Percentiles rank a stretch among this genome's conserved stretches.
These are phyloP conservation scores for Piezodorus guildinii DNA, from an alignment of 1,140 invertebrate species.

Conservation along the genomic window DNA sequence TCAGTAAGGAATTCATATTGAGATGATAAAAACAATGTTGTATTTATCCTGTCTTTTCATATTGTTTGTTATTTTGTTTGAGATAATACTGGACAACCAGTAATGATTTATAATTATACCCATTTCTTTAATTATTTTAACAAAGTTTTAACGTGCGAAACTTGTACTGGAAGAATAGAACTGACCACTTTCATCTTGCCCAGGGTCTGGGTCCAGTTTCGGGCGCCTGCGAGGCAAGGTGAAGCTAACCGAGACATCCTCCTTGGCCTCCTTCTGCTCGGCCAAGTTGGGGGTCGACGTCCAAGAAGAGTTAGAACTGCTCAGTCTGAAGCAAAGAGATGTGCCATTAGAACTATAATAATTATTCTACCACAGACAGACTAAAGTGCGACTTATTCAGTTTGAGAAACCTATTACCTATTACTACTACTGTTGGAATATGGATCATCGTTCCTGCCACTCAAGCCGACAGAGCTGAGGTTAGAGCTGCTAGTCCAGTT, in stretches of 20 bases:
- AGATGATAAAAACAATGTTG: too few relatives aligned
- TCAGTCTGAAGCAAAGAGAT: constrained; percentile 13
- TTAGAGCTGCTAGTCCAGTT: constrained; percentile 27
- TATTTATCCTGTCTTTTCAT: too few relatives aligned
- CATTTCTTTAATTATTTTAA: too few relatives aligned
- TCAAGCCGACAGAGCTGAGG: constrained; percentile 15
- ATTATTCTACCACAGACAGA: too few relatives aligned
- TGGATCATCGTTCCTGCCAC: neutral
- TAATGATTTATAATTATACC: too few relatives aligned
- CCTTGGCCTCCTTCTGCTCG: constrained; percentile 39
- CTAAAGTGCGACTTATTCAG: neutral
- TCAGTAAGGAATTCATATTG: too few relatives aligned
- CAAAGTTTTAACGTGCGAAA: too few relatives aligned
- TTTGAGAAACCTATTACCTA: neutral
- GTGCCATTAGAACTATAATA: too few relatives aligned
- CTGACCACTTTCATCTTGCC: constrained; percentile 22
- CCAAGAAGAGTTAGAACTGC: constrained; percentile 42
- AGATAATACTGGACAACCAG: too few relatives aligned
- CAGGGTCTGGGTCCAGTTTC: constrained; percentile 16
- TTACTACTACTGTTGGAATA: constrained; percentile 5
- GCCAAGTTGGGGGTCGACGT: constrained; percentile 59
- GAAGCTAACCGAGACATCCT: constrained; percentile 44
- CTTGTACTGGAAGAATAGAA: too few relatives aligned
- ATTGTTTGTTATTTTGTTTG: too few relatives aligned
- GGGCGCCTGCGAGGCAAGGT: constrained; percentile 47